phyloP scores from a whole-genome alignment of 2,797 vertebrate genomes.

The Pogoniulus pusillus region DNA sequence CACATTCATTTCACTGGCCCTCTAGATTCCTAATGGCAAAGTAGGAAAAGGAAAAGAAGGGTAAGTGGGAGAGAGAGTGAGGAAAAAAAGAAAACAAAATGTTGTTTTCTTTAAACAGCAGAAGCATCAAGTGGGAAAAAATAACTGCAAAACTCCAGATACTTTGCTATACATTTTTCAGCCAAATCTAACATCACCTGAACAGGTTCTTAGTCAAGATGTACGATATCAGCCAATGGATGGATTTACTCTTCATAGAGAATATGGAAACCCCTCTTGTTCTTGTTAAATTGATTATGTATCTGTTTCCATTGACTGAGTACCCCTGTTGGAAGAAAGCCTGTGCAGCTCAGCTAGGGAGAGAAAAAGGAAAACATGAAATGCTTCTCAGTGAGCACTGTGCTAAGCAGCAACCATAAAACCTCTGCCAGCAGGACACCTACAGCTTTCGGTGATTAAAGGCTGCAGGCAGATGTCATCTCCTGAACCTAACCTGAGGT shows the following conservation, averaged over 20 bases:
- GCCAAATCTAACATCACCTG: neutral
- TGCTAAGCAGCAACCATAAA: neutral
- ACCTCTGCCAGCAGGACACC: neutral
- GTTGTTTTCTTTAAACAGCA: neutral
- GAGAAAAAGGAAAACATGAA: neutral
- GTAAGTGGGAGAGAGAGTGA: neutral
- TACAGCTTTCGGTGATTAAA: slow-evolving; percentile 17
- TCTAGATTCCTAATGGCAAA: neutral
- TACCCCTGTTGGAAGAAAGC: neutral
- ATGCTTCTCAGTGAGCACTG: neutral
- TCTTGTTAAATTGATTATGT: neutral
- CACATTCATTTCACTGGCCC: neutral
- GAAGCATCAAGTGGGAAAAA: neutral
- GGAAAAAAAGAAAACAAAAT: neutral
- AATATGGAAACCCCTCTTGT: neutral
- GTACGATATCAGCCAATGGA: neutral
- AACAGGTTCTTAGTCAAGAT: neutral
- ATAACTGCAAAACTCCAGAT: neutral
- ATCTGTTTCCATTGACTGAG: neutral
- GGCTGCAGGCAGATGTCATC: neutral
- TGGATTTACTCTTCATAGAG: neutral
- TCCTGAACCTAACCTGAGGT: neutral
- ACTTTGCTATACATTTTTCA: neutral
- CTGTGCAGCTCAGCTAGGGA: neutral
- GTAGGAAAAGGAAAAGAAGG: neutral